Base-by-base conservation (phyloP, 2,888 invertebrate species). In the Cantharis rufa region DNA sequence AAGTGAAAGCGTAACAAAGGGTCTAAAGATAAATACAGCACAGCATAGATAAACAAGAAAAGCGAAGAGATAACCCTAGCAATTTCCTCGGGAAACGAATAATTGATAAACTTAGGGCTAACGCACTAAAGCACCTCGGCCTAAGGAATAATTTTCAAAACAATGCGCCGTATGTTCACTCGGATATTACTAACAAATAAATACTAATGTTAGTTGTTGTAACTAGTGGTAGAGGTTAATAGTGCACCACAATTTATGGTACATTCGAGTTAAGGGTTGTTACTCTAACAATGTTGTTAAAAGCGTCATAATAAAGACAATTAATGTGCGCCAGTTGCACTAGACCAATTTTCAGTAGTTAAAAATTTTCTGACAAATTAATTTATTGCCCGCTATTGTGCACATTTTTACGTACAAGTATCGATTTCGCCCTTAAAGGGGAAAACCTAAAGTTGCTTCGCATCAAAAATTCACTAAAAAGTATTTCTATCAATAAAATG, bases 1-100 rank as follows among this genome's bases (percentile, higher is more conserved):
- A 69, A 77, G 70, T 73, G 75, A 73, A 74, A 76, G 78, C 72
- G 79, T 72, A 82, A 84, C 83, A 84, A 84, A 84, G 71, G 82
- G 81, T 78, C 80, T 74, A 79, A 84, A 85, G 85, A 85, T 84
- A 85, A 86, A 86, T 84, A 84, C 82, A 84, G 82, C 84, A 72
- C 78, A 82, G 83, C 81, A 82, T 85, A 85, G 84, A 84, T 86
- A 84, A 85, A 85, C 84, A 84, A 82, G 84, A 81, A 83, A 82
- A 81, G 84, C 83, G 83, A 80, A 83, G 80, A 84, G 84, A 83
- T 86, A 85, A 84, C 84, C 84, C 82, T 74, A 78, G 83, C 83
- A 85, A 85, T 85, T 85, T 84, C 84, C 81, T 82, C 81, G 82
- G 80, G 84, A 83, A 82, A 82, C 81, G 85, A 84, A 85, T 85